Base-by-base conservation (phyloP, 53 echinoderm and acorn worm genomes). In the Henricia sp. region DNA sequence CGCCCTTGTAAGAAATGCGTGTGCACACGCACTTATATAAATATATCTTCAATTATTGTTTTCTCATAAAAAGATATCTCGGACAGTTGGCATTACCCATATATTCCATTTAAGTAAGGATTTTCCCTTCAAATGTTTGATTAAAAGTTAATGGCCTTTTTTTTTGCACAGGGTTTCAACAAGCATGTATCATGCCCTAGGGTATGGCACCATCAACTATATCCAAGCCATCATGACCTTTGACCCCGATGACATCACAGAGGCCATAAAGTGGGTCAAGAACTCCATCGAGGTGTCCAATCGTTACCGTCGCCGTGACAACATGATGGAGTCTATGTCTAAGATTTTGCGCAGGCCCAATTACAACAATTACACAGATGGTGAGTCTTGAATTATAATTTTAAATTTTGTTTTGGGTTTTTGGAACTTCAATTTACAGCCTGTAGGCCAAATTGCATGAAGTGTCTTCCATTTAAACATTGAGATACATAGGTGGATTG, bases 171-270 rank as follows among this genome's bases (percentile, higher is more conserved):
- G 99, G 99, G 88, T 92, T 14, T 84, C 91, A 26, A 83, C 92
- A 34, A 99, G 99, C 50, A 86, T 99, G 89, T 99, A 99, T 82
- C 99, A 99, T 67, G 99, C 99, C 33, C 73, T 99, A 28, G 94
- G 99, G 23, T 92, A 86, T 23, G 92, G 94, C 60, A 99, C 99
- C 44, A 92, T 99, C 63, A 83, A 90, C 82, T 99, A 95, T 75
- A 83, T 99, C 46, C 99, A 99, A 84, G 99, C 99, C n/a, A 82
- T 94, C 50, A 99, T 99, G 99, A 99, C 99, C 90, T 99, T 99
- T 95, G 99, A 94, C 92, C 94, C 99, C 20, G 65, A 88, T 59
- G 94, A 99, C 86, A 99, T 99, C 57, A 92, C 92, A 27, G 86
- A 87, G 50, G 94, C 99, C 60, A 92, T 99, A 71, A 67, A 72